Conservation (phyloP, 2,888 invertebrate species). For the Opisthograptis luteolata region DNA sequence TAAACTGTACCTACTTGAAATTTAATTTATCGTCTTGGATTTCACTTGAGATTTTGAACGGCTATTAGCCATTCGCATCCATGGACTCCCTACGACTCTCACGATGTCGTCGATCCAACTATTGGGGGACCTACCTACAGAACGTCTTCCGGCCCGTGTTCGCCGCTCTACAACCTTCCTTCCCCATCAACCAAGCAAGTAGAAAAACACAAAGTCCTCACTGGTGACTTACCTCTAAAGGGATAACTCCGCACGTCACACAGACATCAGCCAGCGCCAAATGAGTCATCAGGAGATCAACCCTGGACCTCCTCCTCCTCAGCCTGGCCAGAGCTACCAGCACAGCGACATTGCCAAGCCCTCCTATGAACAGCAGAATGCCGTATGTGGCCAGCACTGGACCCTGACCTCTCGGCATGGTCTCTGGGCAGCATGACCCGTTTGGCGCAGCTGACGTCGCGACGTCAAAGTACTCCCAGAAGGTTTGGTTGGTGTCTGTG, state of each 20-base stretch:
- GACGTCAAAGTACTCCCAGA: conserved; percentile 72
- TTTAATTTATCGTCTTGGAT: too few relatives aligned
- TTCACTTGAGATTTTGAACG: too few relatives aligned
- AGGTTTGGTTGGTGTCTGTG: conserved; percentile 53
- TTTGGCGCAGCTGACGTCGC: conserved; percentile 36
- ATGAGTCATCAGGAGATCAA: conserved; percentile 92
- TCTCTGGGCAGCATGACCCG: conserved; percentile 36
- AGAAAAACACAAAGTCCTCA: too few relatives aligned
- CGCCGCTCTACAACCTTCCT: too few relatives aligned
- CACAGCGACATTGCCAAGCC: conserved; percentile 89
- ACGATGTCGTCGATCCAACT: too few relatives aligned
- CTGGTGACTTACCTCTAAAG: conserved; percentile 88
- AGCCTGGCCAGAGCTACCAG: conserved; percentile 86
- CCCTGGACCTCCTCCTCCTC: conserved; percentile 87
- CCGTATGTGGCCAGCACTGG: conserved; percentile 86
- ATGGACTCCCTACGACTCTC: too few relatives aligned
- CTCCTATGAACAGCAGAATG: conserved; percentile 76
- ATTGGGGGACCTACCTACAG: too few relatives aligned
- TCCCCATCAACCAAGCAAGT: too few relatives aligned
- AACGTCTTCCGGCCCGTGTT: too few relatives aligned
- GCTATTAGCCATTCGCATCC: too few relatives aligned
- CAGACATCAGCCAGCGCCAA: conserved; percentile 91
- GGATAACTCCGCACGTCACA: conserved; percentile 92
- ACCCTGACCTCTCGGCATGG: conserved; percentile 53
- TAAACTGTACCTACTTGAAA: too few relatives aligned